A percentile compares a stretch with the other conserved stretches of the same genome.
Evolutionary conservation across 2,888 invertebrate genomes (phyloP).

Genomic region (Lobophora halterata): DNA sequence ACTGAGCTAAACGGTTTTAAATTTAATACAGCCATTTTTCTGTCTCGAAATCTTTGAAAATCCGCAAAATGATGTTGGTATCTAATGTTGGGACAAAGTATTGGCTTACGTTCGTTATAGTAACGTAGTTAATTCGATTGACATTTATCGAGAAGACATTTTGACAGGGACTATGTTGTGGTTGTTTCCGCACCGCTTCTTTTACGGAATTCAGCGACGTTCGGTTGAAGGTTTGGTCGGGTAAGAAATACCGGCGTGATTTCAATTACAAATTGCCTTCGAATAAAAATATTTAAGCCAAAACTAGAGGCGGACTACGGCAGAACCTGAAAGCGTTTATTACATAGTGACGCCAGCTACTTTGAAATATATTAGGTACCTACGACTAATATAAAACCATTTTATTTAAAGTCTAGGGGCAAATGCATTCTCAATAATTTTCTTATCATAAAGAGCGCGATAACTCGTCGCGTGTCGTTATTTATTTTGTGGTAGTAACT

Average conservation of each 20-base stretch:
- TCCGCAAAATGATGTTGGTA: conserved; percentile 45
- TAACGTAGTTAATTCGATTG: conserved; percentile 55
- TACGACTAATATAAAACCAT: conserved; percentile 11
- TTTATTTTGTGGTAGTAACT: conserved; percentile 60
- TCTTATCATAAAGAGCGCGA: conserved; percentile 47
- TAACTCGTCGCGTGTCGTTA: conserved; percentile 47
- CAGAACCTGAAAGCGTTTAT: too few species aligned
- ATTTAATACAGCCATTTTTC: conserved; percentile 39
- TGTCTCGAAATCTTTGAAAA: conserved; percentile 32
- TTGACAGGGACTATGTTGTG: conserved; percentile 60
- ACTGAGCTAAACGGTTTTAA: conserved; percentile 38
- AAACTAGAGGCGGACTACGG: too few species aligned
- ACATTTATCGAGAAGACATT: conserved; percentile 58
- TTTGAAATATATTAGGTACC: not conserved
- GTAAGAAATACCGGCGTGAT: too few species aligned
- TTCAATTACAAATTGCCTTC: too few species aligned
- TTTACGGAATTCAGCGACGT: conserved; percentile 51
- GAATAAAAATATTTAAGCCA: too few species aligned
- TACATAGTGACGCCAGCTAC: not conserved
- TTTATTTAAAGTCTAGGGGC: conserved; percentile 16
- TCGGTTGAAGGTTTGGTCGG: conserved; percentile 4
- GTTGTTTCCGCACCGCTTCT: conserved; percentile 55
- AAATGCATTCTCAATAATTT: conserved; percentile 24
- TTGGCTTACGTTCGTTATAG: conserved; percentile 62
- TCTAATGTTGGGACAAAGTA: conserved; percentile 48